Percentiles rank a stretch among this genome's conserved stretches.
These are phyloP conservation scores for Anseranas semipalmata DNA, from an alignment of 2,113 vertebrate genomes.

Conservation along the genomic window DNA sequence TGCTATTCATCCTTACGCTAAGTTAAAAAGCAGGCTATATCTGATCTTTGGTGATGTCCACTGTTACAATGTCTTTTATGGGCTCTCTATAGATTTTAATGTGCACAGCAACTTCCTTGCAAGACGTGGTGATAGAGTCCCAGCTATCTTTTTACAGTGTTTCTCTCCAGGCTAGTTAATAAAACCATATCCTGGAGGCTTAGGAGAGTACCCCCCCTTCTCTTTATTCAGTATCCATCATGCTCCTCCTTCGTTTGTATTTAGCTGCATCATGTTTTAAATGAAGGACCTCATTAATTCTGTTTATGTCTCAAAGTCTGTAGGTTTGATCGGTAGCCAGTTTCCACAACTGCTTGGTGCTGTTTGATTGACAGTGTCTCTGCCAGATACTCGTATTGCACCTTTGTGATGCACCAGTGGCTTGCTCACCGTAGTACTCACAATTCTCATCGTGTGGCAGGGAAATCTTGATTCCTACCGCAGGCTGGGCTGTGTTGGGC, in stretches of 20 bases:
- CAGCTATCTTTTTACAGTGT: background rate
- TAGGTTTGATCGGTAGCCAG: background rate
- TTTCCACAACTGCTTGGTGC: background rate
- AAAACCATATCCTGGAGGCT: background rate
- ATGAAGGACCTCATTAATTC: background rate
- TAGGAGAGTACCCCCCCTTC: background rate
- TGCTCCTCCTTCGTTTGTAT: background rate
- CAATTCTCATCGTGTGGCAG: background rate
- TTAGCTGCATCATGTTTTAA: background rate
- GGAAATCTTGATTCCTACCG: background rate
- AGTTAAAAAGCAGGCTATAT: background rate
- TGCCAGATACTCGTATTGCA: background rate
- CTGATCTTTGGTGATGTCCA: background rate
- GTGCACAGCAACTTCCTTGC: background rate
- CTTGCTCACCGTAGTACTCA: background rate
- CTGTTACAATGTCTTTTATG: background rate
- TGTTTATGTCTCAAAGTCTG: background rate
- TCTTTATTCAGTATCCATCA: background rate
- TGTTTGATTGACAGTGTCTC: background rate
- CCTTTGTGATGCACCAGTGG: rapidly evolving
- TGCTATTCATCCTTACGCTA: background rate
- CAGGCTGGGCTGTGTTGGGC: background rate
- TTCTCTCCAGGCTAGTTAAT: background rate
- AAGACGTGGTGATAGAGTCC: background rate
- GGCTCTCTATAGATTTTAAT: background rate